Conservation (phyloP, 2,888 invertebrate genomes). For the Troglohyphantes excavatus region DNA sequence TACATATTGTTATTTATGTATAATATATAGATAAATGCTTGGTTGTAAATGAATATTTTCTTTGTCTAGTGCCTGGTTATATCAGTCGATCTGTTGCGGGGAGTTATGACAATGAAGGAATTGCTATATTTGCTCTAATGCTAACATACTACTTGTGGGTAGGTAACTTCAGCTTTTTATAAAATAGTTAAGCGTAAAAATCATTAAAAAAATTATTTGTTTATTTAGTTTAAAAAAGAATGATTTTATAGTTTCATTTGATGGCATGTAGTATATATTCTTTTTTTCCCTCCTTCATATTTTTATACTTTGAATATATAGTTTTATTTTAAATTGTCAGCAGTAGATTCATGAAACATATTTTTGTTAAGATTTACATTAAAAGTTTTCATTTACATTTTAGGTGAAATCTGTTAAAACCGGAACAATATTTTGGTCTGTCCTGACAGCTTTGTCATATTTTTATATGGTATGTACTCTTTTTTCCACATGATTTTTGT, state of each 20-base stretch:
- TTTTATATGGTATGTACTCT: slow-evolving; percentile 96
- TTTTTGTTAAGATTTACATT: not conserved
- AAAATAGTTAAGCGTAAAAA: not conserved
- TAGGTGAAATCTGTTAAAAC: slow-evolving; percentile 95
- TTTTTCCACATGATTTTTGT: not conserved
- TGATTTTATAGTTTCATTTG: not conserved
- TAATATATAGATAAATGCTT: too few species aligned
- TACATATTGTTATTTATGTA: too few species aligned
- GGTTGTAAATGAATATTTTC: not conserved
- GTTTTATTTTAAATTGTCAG: too few species aligned
- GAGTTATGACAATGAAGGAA: slow-evolving; percentile 99
- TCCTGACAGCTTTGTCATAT: slow-evolving; percentile 96
- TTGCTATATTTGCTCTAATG: slow-evolving; percentile 99
- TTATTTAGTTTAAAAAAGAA: not conserved
- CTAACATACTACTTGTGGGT: slow-evolving; percentile 99
- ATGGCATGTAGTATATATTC: slow-evolving; percentile 74
- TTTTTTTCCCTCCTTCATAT: too few species aligned
- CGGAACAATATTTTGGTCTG: slow-evolving; percentile 98
- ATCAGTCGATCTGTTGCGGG: slow-evolving; percentile 99
- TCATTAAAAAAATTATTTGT: not conserved
- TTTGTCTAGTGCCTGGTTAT: slow-evolving; percentile 92
- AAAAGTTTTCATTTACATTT: slow-evolving; percentile 28
- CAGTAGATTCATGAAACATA: too few species aligned
- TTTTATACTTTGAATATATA: too few species aligned
- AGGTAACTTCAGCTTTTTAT: slow-evolving; percentile 78